These are phyloP conservation scores for Cotesia glomerata DNA, from an alignment of 1,140 invertebrate species.

Conservation along the genomic window DNA sequence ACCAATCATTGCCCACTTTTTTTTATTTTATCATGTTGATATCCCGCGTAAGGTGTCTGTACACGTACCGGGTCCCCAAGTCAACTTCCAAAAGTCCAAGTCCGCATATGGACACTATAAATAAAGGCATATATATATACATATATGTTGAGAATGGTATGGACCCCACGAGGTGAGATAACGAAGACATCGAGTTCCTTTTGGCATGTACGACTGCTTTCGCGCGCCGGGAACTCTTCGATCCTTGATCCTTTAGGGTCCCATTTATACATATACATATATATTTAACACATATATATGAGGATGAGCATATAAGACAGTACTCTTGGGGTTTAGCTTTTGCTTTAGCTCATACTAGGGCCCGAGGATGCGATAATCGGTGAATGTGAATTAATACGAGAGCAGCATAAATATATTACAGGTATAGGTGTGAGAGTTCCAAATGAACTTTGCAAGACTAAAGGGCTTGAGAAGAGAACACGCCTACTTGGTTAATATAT, in stretches of 20 bases:
- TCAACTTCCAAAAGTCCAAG: not conserved
- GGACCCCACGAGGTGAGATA: constrained; percentile 2
- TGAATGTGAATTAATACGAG: not conserved
- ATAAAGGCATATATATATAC: constrained; percentile 4
- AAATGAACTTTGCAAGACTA: not conserved
- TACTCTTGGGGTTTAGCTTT: not conserved
- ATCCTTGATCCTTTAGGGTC: not conserved
- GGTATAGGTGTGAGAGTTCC: not conserved
- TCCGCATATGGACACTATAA: not conserved
- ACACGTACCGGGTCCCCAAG: not conserved
- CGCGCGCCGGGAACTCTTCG: not conserved
- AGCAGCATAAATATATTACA: not conserved
- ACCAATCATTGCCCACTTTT: not conserved
- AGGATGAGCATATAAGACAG: not conserved
- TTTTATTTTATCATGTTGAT: not conserved
- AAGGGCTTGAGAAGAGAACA: constrained; percentile 24
- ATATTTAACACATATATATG: not conserved
- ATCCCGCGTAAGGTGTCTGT: not conserved
- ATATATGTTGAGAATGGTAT: not conserved
- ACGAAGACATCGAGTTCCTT: constrained; percentile 17
- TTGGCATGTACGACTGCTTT: constrained; percentile 6
- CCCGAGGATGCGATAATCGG: constrained; percentile 19
- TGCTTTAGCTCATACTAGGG: not conserved
- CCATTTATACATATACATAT: constrained; percentile 2
- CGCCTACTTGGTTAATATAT: constrained; percentile 36